Evolutionary conservation across 2,113 vertebrate genomes (phyloP).

Genomic region (Toxotes jaculatrix): DNA sequence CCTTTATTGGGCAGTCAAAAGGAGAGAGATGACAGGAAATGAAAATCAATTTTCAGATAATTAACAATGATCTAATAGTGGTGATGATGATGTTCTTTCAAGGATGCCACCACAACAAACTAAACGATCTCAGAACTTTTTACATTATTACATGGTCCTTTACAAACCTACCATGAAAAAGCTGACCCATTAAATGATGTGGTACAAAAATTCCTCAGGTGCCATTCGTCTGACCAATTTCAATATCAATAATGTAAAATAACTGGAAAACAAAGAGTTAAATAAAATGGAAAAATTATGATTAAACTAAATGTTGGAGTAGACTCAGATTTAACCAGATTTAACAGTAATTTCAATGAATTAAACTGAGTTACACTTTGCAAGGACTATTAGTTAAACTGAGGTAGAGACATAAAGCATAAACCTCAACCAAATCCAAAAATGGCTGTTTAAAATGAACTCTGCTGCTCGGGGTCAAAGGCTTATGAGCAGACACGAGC

Average conservation of each 20-base stretch:
- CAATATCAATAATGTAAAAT: not conserved
- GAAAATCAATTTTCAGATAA: not conserved
- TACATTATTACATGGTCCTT: too few relatives aligned
- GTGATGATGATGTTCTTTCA: too few relatives aligned
- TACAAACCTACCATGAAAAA: too few relatives aligned
- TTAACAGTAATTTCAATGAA: not conserved
- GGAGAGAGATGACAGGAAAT: not conserved
- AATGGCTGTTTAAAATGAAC: slow-evolving; percentile 16
- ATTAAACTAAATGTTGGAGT: not conserved
- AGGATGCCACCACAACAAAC: too few relatives aligned
- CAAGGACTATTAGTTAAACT: not conserved
- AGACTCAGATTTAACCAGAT: not conserved
- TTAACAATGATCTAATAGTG: too few relatives aligned
- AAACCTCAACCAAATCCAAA: slow-evolving; percentile 1
- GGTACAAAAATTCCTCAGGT: too few relatives aligned
- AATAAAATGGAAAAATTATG: not conserved
- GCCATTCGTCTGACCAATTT: too few relatives aligned
- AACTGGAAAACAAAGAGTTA: not conserved
- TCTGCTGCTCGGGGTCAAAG: slow-evolving; percentile 25
- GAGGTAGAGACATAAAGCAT: not conserved
- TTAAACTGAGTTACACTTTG: not conserved
- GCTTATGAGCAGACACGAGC: not conserved
- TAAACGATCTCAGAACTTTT: too few relatives aligned
- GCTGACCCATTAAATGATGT: too few relatives aligned
- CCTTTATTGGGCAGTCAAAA: not conserved